Conservation (phyloP, 1,140 invertebrate genomes). For the Nilaparvata lugens region DNA sequence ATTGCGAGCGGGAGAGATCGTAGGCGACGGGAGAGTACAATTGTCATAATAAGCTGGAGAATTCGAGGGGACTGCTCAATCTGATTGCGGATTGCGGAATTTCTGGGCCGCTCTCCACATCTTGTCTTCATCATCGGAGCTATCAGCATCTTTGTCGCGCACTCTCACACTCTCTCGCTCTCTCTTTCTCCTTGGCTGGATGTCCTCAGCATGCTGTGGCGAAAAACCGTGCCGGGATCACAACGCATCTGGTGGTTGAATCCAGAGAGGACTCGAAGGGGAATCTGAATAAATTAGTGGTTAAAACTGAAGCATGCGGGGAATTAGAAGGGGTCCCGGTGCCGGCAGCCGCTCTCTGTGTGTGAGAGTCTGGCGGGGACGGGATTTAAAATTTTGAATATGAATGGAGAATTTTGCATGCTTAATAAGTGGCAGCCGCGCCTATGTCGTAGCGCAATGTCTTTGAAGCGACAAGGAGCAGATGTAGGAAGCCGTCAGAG, state of each 20-base stretch:
- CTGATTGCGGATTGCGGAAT: too few relatives aligned
- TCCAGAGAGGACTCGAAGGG: neutral
- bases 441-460: conserved; percentile 19
- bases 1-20: too few relatives aligned
- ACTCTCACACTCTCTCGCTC: too few relatives aligned
- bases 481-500: conserved; percentile 38
- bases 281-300: conserved; percentile 41
- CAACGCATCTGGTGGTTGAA: neutral
- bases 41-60: too few relatives aligned
- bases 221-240: neutral
- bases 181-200: too few relatives aligned
- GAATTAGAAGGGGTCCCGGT: neutral
- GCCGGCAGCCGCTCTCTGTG: too few relatives aligned
- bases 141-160: too few relatives aligned
- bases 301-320: conserved; percentile 8
- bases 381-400: conserved; percentile 82
- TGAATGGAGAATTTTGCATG: conserved; percentile 78
- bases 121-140: too few relatives aligned
- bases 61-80: too few relatives aligned
- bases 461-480: conserved; percentile 42
- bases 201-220: too few relatives aligned
- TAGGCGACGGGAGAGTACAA: too few relatives aligned
- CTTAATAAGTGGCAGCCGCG: conserved; percentile 50
- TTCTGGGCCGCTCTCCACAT: too few relatives aligned
- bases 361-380: conserved; percentile 20